Percentiles rank a stretch among this genome's conserved stretches.
phyloP scores from a whole-genome alignment of 1,140 invertebrate genomes.

The Atta texana region DNA sequence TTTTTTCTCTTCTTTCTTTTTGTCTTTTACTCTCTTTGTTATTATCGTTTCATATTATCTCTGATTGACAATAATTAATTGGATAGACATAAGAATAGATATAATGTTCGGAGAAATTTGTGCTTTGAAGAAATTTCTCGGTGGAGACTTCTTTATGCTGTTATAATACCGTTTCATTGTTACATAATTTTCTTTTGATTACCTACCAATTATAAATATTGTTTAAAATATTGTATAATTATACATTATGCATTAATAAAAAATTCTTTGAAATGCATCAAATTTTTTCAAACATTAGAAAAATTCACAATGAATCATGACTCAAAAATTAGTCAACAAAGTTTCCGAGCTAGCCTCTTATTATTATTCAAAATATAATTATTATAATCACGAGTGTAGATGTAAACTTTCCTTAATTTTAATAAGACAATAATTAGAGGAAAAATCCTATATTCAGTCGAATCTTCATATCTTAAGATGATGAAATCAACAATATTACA shows the following conservation, averaged over 20 bases:
- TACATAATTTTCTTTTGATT: neutral
- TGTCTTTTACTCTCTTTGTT: conserved; percentile 2
- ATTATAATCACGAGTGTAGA: neutral
- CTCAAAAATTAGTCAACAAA: neutral
- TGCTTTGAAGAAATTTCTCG: neutral
- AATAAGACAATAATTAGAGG: too few species aligned
- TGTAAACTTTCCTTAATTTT: neutral
- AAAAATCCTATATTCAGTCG: too few species aligned
- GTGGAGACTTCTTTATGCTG: neutral
- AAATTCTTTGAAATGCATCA: neutral
- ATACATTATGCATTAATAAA: too few species aligned
- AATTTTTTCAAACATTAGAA: neutral
- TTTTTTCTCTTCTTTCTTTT: neutral
- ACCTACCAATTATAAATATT: neutral
- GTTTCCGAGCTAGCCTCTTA: neutral
- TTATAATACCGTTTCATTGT: neutral
- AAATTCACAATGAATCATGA: neutral
- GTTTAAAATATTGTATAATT: neutral
- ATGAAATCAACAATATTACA: too few species aligned
- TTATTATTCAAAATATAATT: neutral
- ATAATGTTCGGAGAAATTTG: conserved; percentile 1
- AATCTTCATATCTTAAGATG: too few species aligned
- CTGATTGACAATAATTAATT: conserved; percentile 45
- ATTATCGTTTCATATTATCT: neutral
- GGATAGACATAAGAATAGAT: neutral